These are phyloP conservation scores for Drosophila burlai DNA, from an alignment of 1,140 invertebrate genomes.

Conservation along the genomic window DNA sequence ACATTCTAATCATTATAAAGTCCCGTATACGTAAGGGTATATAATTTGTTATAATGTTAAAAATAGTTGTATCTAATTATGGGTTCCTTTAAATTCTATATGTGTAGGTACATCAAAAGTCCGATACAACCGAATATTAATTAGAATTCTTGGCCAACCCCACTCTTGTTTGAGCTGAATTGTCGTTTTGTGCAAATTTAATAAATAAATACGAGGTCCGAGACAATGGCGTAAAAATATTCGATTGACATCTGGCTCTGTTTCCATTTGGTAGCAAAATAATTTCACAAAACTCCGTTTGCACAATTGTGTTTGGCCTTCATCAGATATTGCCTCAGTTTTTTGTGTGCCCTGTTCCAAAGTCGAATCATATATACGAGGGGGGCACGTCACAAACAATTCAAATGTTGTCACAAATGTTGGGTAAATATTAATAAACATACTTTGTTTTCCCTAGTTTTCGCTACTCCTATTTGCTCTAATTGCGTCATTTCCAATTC, in stretches of 20 bases:
- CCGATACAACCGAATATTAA: slow-evolving; percentile 52
- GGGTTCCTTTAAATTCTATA: background rate
- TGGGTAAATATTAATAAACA: slow-evolving; percentile 45
- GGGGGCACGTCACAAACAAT: slow-evolving; percentile 41
- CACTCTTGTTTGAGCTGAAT: background rate
- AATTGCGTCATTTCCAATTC: slow-evolving; percentile 50
- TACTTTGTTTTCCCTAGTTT: slow-evolving; percentile 25
- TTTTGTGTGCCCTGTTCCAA: slow-evolving; percentile 29
- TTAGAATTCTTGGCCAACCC: slow-evolving; percentile 55
- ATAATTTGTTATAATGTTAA: too few species aligned
- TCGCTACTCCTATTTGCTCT: slow-evolving; percentile 21
- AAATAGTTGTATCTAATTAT: background rate
- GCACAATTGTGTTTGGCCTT: slow-evolving; percentile 54
- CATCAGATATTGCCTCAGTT: slow-evolving; percentile 24
- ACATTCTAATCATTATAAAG: too few species aligned
- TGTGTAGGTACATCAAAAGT: background rate
- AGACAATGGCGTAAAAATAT: slow-evolving; percentile 25
- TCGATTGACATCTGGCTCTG: slow-evolving; percentile 48
- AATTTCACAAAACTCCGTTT: slow-evolving; percentile 51
- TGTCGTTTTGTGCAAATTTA: slow-evolving; percentile 18
- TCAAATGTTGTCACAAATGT: slow-evolving; percentile 41
- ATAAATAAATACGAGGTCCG: slow-evolving; percentile 15
- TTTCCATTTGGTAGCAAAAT: slow-evolving; percentile 24
- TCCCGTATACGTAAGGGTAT: too few species aligned
- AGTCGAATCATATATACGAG: slow-evolving; percentile 22